phyloP scores from a whole-genome alignment of 2,888 invertebrate genomes.

The Athalia circularis region DNA sequence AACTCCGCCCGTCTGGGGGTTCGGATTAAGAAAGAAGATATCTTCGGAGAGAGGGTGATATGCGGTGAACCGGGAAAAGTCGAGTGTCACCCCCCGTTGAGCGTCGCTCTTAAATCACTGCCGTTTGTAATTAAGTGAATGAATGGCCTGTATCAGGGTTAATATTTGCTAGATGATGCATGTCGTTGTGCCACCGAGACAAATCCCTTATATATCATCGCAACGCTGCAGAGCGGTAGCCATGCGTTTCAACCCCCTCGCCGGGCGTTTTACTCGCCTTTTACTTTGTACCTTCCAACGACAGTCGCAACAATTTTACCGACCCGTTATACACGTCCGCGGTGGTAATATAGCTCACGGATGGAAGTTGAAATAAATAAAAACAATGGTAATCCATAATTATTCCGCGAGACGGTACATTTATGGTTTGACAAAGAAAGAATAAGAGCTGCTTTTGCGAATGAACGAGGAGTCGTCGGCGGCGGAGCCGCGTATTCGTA shows the following conservation, averaged over 20 bases:
- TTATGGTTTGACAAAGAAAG: too few species aligned
- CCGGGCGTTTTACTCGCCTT: too few species aligned
- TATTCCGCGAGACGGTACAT: too few species aligned
- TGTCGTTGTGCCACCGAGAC: slow-evolving; percentile 71
- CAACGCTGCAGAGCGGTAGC: slow-evolving; percentile 58
- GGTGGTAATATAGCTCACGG: not conserved
- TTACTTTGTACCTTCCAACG: too few species aligned
- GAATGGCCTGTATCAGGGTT: slow-evolving; percentile 74
- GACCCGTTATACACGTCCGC: not conserved
- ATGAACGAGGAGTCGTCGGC: too few species aligned
- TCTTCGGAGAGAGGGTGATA: not conserved
- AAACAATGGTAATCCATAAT: not conserved
- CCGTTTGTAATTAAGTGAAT: slow-evolving; percentile 75
- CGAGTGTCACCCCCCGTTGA: slow-evolving; percentile 61
- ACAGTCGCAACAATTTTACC: too few species aligned
- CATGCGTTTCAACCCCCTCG: not conserved
- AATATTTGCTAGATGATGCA: slow-evolving; percentile 74
- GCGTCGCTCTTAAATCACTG: slow-evolving; percentile 72
- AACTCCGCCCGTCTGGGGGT: too few species aligned
- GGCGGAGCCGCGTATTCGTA: too few species aligned
- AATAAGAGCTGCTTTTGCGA: too few species aligned
- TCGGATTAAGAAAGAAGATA: not conserved
- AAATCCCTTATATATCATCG: slow-evolving; percentile 74
- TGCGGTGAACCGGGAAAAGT: not conserved
- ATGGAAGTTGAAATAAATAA: slow-evolving; percentile 43